Conservation (phyloP, 2,888 invertebrate genomes). For the Troides helena region DNA sequence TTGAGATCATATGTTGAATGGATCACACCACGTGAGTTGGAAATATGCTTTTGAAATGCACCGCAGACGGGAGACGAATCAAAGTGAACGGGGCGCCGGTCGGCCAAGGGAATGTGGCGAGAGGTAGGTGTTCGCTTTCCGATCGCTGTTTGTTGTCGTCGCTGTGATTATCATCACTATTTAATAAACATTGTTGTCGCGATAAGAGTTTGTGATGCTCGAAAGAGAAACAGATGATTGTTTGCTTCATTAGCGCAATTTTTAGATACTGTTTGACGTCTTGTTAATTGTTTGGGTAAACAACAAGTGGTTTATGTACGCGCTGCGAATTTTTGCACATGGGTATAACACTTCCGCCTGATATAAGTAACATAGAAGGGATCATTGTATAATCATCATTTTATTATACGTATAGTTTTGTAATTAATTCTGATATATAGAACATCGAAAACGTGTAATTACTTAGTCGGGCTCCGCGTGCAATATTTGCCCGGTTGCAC, state of each 20-base stretch:
- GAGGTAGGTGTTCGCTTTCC: slow-evolving; percentile 57
- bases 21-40: slow-evolving; percentile 57
- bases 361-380: not conserved
- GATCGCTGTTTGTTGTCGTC: slow-evolving; percentile 18
- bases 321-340: not conserved
- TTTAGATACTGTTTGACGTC: slow-evolving; percentile 11
- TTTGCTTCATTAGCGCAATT: not conserved
- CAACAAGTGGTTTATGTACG: slow-evolving; percentile 8
- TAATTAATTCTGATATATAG: too few relatives aligned
- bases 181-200: not conserved
- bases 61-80: slow-evolving; percentile 74
- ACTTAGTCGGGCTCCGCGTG: not conserved
- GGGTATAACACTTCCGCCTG: not conserved
- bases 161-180: slow-evolving; percentile 3
- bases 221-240: not conserved
- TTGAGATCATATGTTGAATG: slow-evolving; percentile 53
- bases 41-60: slow-evolving; percentile 77
- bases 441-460: not conserved
- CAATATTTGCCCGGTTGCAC: not conserved
- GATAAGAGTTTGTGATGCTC: not conserved
- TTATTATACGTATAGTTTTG: not conserved
- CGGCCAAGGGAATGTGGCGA: slow-evolving; percentile 69
- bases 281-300: slow-evolving; percentile 17
- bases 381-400: not conserved
- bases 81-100: slow-evolving; percentile 71